A percentile compares a stretch with the other conserved stretches of the same genome.
Conservation (phyloP, 2,113 vertebrate genomes). For the Oryzias curvinotus region DNA sequence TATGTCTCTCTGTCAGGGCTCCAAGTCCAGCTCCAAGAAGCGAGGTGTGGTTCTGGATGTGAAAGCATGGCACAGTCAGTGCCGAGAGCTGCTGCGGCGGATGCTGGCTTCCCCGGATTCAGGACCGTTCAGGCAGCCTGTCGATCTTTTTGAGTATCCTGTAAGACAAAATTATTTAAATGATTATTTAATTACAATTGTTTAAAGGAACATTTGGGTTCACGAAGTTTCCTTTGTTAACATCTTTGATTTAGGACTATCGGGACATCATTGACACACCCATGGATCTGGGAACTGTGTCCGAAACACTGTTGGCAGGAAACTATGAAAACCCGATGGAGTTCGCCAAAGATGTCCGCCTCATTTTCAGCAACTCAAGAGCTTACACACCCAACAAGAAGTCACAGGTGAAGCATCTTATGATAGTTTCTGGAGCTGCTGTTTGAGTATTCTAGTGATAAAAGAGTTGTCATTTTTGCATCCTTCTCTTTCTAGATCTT, state of each 20-base stretch:
- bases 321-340: conserved; percentile 94
- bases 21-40: conserved; percentile 46
- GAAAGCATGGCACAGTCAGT: conserved; percentile 85
- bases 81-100: conserved; percentile 85
- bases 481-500: conserved; percentile 82
- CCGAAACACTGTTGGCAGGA: conserved; percentile 86
- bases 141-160: conserved; percentile 88
- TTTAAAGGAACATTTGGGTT: background rate
- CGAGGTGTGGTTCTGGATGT: conserved; percentile 74
- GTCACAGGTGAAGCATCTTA: conserved; percentile 84
- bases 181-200: background rate
- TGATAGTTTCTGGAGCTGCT: background rate
- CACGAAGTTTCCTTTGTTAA: background rate
- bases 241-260: conserved; percentile 80
- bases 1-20: conserved; percentile 37
- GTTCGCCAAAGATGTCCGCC: conserved; percentile 92
- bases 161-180: conserved; percentile 65
- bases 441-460: background rate
- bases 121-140: conserved; percentile 88
- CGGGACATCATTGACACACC: conserved; percentile 91
- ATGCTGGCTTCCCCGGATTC: conserved; percentile 90
- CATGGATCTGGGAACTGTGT: conserved; percentile 95
- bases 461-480: rapidly evolving
- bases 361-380: conserved; percentile 98
- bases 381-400: conserved; percentile 99